Conservation (phyloP, 2,888 invertebrate genomes). For the Endotricha flammealis region DNA sequence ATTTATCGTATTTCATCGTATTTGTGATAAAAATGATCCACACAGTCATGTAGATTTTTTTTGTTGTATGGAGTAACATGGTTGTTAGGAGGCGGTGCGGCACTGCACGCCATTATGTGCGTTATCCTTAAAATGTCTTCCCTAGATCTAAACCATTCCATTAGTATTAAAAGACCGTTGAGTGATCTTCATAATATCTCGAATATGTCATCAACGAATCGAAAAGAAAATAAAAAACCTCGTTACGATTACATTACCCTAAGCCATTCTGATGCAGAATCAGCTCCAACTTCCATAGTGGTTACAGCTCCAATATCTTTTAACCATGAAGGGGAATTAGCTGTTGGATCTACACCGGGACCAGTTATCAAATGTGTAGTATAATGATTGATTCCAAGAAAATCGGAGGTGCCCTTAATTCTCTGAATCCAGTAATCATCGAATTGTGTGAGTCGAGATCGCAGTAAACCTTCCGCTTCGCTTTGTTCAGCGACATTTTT, state of each 20-base stretch:
- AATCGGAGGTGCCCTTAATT: constrained; percentile 70
- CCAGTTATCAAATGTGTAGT: constrained; percentile 66
- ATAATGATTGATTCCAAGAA: constrained; percentile 73
- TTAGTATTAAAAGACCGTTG: no score
- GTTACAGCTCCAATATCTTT: constrained; percentile 70
- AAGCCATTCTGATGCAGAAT: constrained; percentile 71
- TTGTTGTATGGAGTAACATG: no score
- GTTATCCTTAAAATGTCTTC: no score
- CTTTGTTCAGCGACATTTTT: constrained; percentile 64
- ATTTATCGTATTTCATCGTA: no score
- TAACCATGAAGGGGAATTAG: constrained; percentile 69
- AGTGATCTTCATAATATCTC: no score
- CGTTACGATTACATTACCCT: no score
- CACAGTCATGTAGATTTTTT: no score
- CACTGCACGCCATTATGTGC: no score
- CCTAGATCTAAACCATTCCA: no score
- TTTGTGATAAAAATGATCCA: no score
- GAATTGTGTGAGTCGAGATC: constrained; percentile 65
- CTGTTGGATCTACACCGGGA: constrained; percentile 56
- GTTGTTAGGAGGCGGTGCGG: no score
- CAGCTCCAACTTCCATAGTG: constrained; percentile 62
- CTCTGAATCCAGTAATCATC: constrained; percentile 63
- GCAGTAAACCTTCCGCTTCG: constrained; percentile 52
- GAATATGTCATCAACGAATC: no score
- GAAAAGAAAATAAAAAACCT: not conserved